phyloP scores from a whole-genome alignment of 2,888 invertebrate species.

The Pseudococcus viburni region DNA sequence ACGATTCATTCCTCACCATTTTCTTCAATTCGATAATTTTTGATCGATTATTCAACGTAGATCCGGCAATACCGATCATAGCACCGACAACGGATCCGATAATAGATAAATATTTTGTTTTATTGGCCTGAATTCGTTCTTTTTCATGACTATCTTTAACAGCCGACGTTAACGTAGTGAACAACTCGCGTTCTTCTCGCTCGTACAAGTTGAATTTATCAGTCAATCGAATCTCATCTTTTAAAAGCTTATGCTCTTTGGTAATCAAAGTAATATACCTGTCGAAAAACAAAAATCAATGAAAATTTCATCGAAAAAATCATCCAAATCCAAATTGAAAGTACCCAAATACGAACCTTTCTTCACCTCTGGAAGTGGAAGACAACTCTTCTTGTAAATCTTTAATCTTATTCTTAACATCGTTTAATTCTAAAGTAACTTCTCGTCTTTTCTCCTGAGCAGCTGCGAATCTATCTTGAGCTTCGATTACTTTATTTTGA shows the following conservation, averaged over 20 bases:
- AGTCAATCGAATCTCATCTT: constrained; percentile 73
- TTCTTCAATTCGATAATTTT: constrained; percentile 78
- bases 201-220: constrained; percentile 79
- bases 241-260: constrained; percentile 76
- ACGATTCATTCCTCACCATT: constrained; percentile 72
- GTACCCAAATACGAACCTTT: constrained; percentile 74
- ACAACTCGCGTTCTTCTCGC: constrained; percentile 82
- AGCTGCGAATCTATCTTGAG: constrained; percentile 78
- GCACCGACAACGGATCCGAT: constrained; percentile 81
- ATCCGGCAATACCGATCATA: constrained; percentile 78
- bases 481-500: constrained; percentile 81
- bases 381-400: constrained; percentile 84
- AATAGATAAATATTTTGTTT: constrained; percentile 88
- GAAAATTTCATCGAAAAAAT: neutral
- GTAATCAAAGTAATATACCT: constrained; percentile 74
- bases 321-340: neutral
- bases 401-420: constrained; percentile 78
- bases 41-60: constrained; percentile 78
- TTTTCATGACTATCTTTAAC: constrained; percentile 87
- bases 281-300: constrained; percentile 44
- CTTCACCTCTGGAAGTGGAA: constrained; percentile 83
- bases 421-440: constrained; percentile 76
- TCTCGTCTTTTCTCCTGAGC: constrained; percentile 80
- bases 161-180: constrained; percentile 79
- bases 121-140: constrained; percentile 84